A percentile compares a stretch with the other conserved stretches of the same genome.
Conservation (phyloP, 2,888 invertebrate species). For the Trichopoda pennipes region DNA sequence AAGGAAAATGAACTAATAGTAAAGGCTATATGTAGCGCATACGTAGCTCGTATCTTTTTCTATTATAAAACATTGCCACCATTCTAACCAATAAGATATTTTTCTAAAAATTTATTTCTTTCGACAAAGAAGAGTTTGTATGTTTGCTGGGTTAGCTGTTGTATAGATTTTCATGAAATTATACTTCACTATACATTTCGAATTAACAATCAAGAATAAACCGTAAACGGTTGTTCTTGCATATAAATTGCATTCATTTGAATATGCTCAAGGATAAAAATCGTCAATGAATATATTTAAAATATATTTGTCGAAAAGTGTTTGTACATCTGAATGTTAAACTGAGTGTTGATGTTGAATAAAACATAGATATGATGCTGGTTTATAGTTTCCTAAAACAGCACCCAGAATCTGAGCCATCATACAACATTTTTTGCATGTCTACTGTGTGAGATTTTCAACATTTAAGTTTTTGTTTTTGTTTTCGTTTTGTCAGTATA, state of each 20-base stretch:
- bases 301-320: conserved; percentile 5
- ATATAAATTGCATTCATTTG: conserved; percentile 73
- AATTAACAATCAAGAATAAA: conserved; percentile 65
- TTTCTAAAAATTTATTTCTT: too few species aligned
- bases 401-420: conserved; percentile 4
- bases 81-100: too few species aligned
- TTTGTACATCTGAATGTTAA: neutral
- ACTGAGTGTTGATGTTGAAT: conserved; percentile 18
- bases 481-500: neutral
- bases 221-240: conserved; percentile 66
- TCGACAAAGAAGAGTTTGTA: neutral
- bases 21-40: too few species aligned
- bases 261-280: conserved; percentile 70
- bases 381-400: conserved; percentile 32
- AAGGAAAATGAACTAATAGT: too few species aligned
- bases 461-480: neutral
- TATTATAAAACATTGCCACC: too few species aligned
- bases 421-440: conserved; percentile 6
- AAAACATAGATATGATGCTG: conserved; percentile 42
- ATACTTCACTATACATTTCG: conserved; percentile 46
- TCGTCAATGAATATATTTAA: conserved; percentile 57
- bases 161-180: conserved; percentile 8
- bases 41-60: too few species aligned
- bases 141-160: conserved; percentile 11
- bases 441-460: conserved; percentile 38